These are phyloP conservation scores for Mirounga angustirostris DNA, from an alignment of 2,113 vertebrate genomes.

Conservation along the genomic window DNA sequence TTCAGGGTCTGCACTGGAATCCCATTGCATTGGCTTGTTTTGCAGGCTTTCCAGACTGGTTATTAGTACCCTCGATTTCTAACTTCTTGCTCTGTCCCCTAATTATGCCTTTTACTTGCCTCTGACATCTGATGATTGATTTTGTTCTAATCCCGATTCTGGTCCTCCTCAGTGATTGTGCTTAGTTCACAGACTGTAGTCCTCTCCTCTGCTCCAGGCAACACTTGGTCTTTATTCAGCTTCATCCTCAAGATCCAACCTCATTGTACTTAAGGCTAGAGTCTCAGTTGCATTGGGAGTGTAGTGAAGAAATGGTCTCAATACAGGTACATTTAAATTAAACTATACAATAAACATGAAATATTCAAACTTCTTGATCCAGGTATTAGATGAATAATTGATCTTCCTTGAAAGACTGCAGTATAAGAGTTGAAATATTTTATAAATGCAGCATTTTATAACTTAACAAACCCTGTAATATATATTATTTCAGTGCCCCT, in stretches of 20 bases:
- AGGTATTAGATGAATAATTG: not conserved
- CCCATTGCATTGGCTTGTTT: not conserved
- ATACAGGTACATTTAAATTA: not conserved
- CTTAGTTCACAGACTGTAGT: not conserved
- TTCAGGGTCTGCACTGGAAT: not conserved
- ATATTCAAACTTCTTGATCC: not conserved
- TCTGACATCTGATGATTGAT: not conserved
- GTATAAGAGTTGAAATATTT: not conserved
- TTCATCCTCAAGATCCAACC: not conserved
- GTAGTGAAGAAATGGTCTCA: not conserved
- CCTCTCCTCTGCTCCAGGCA: not conserved
- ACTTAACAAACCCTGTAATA: not conserved
- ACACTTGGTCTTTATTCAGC: not conserved
- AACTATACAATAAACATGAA: not conserved
- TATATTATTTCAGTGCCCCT: not conserved
- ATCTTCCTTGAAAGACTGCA: not conserved
- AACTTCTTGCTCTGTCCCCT: not conserved
- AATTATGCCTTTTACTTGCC: not conserved
- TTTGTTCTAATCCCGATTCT: not conserved
- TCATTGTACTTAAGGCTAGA: not conserved
- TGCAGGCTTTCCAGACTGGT: accelerated
- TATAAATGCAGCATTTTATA: not conserved
- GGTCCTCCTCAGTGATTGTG: not conserved
- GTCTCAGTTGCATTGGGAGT: not conserved
- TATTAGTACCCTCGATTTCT: not conserved